phyloP scores from a whole-genome alignment of 2,888 invertebrate species.

The Trachelus troglodyta region DNA sequence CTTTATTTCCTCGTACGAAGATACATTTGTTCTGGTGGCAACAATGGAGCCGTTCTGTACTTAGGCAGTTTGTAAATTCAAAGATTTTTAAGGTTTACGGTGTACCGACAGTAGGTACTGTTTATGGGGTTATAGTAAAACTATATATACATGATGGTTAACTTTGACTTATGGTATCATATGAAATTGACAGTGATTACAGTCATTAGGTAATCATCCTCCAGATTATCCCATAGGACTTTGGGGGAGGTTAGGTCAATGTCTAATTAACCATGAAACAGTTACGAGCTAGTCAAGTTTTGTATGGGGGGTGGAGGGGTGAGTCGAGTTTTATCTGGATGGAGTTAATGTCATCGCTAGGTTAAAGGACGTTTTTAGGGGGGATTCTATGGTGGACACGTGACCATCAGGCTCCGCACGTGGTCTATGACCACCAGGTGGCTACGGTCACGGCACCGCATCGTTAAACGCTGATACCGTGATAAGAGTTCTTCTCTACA shows the following conservation, averaged over 20 bases:
- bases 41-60: background rate
- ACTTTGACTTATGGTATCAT: background rate
- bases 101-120: background rate
- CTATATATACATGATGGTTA: background rate
- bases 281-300: background rate
- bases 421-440: slow-evolving; percentile 53
- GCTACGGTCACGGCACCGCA: slow-evolving; percentile 47
- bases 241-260: background rate
- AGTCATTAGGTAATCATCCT: background rate
- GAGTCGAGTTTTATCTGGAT: background rate
- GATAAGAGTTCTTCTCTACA: slow-evolving; percentile 41
- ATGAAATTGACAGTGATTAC: background rate
- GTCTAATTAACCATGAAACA: slow-evolving; percentile 1
- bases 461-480: slow-evolving; percentile 54
- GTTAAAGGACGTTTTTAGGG: slow-evolving; percentile 24
- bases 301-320: background rate
- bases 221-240: background rate
- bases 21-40: background rate
- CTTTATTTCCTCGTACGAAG: slow-evolving; percentile 47
- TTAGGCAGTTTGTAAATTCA: background rate
- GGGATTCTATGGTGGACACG: slow-evolving; percentile 54
- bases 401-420: slow-evolving; percentile 56
- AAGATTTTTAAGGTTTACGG: background rate
- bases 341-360: background rate
- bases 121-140: background rate